Evolutionary conservation across 2,113 vertebrate genomes (phyloP).

Genomic region (Rhabdomys dilectus): DNA sequence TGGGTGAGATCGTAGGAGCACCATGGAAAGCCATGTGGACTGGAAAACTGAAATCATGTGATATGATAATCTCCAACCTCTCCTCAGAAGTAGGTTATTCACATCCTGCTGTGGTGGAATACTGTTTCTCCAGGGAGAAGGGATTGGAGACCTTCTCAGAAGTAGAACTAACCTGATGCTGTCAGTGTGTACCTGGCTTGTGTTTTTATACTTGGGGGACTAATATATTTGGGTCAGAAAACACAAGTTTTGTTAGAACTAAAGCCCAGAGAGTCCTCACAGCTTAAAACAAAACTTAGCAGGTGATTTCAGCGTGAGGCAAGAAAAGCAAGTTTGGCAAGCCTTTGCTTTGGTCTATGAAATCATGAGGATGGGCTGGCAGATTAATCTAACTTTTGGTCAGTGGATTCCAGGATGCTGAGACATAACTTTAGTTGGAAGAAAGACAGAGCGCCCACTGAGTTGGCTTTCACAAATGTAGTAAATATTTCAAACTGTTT

Average conservation of each 20-base stretch:
- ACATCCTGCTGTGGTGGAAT: neutral
- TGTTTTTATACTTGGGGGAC: neutral
- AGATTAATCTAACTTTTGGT: neutral
- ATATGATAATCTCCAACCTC: neutral
- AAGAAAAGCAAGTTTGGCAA: neutral
- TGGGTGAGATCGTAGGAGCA: neutral
- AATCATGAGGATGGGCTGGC: neutral
- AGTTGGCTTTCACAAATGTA: constrained; percentile 1
- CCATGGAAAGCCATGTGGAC: neutral
- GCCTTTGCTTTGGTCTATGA: neutral
- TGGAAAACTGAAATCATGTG: neutral
- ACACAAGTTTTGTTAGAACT: neutral
- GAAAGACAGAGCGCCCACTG: neutral
- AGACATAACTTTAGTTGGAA: neutral
- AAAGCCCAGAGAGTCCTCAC: neutral
- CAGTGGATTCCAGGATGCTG: neutral
- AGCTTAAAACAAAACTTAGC: constrained; percentile 8
- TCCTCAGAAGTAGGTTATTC: neutral
- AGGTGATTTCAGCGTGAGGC: neutral
- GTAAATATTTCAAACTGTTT: neutral
- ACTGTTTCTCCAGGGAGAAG: neutral
- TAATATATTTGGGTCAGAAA: neutral
- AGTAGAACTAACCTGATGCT: neutral
- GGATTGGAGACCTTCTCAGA: neutral
- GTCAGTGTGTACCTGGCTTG: neutral